phyloP scores from a whole-genome alignment of 1,140 invertebrate genomes.

The fruit fly (Drosophila melanogaster) region DNA sequence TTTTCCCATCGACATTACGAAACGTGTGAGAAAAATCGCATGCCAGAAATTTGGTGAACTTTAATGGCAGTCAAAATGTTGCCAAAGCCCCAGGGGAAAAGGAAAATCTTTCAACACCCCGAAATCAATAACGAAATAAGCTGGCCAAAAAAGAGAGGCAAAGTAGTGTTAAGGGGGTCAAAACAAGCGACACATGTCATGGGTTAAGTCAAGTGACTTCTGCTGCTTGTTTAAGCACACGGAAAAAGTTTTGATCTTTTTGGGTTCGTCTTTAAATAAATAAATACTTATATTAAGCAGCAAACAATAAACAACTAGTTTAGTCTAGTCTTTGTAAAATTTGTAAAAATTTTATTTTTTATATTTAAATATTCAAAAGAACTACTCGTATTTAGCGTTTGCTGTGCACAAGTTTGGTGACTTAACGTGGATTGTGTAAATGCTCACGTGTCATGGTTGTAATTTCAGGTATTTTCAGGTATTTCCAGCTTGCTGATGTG shows the following conservation, averaged over 20 bases:
- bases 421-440: constrained; percentile 30
- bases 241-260: background rate
- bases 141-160: background rate
- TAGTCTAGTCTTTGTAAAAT: no score
- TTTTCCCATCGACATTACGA: constrained; percentile 57
- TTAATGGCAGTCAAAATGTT: constrained; percentile 36
- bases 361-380: no score
- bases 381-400: background rate
- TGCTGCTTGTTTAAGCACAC: background rate
- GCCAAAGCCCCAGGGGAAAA: constrained; percentile 22
- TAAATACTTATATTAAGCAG: background rate
- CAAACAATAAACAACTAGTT: background rate
- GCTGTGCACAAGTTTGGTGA: background rate
- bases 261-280: background rate
- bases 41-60: constrained; percentile 28
- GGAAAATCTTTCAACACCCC: constrained; percentile 26
- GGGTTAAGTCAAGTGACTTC: constrained; percentile 25
- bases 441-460: constrained; percentile 27
- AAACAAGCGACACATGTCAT: constrained; percentile 20
- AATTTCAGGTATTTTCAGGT: constrained; percentile 27
- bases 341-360: no score
- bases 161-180: constrained; percentile 17
- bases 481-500: constrained; percentile 32
- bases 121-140: constrained; percentile 40
- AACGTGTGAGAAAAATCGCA: constrained; percentile 49